Conservation (phyloP, 2,113 vertebrate species). For the Chaetodon auriga region DNA sequence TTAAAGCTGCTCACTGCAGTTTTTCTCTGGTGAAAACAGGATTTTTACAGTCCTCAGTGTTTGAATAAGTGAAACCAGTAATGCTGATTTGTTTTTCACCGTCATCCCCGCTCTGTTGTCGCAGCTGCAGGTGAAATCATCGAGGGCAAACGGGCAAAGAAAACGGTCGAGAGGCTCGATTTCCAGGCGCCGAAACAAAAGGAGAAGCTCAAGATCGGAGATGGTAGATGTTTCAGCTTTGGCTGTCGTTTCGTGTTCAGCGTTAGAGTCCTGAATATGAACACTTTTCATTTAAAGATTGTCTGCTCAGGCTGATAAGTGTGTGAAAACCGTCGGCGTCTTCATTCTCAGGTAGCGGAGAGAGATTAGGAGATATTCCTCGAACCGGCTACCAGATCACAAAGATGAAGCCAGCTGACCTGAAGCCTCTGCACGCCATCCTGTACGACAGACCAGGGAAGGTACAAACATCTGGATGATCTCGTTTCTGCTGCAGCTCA, state of each 20-base stretch:
- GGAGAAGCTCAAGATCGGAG: conserved; percentile 91
- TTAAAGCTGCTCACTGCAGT: no score
- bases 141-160: conserved; percentile 96
- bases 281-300: no score
- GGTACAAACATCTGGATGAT: conserved; percentile 79
- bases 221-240: conserved; percentile 80
- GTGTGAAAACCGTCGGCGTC: no score
- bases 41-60: no score
- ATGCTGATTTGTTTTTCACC: neutral
- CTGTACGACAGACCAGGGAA: conserved; percentile 95
- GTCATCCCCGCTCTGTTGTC: neutral
- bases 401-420: conserved; percentile 93
- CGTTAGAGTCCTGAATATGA: neutral
- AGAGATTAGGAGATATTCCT: conserved; percentile 95
- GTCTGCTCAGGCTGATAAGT: no score
- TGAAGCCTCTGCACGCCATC: conserved; percentile 94
- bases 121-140: conserved; percentile 82
- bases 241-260: neutral
- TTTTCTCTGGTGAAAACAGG: no score
- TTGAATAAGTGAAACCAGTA: neutral
- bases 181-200: conserved; percentile 90
- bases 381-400: conserved; percentile 91
- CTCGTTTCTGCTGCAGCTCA: no score
- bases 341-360: conserved; percentile 86
- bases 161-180: conserved; percentile 92